Conservation (phyloP, 2,888 invertebrate genomes). For the Anagyrus pseudococci region DNA sequence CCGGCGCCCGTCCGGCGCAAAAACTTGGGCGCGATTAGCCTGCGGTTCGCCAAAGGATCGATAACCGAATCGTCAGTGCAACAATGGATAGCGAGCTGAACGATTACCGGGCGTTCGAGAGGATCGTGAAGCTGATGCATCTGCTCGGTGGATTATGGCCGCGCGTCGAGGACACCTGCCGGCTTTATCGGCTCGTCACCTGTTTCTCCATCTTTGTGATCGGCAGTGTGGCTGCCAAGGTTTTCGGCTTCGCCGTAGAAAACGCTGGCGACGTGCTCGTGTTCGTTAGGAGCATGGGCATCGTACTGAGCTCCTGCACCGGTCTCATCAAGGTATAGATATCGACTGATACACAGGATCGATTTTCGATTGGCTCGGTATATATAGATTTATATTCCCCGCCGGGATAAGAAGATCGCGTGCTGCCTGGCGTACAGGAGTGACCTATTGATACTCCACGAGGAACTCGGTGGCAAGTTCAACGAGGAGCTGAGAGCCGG, state of each 20-base stretch:
- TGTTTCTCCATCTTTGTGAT: not conserved
- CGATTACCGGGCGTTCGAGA: not conserved
- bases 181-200: not conserved
- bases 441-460: conserved; percentile 9
- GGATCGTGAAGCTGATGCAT: not conserved
- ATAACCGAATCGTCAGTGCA: too few relatives aligned
- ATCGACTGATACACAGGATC: not conserved
- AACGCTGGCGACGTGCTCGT: not conserved
- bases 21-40: not conserved
- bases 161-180: conserved; percentile 2
- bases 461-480: not conserved
- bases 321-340: conserved; percentile 7
- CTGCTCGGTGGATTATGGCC: conserved; percentile 11
- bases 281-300: conserved; percentile 1
- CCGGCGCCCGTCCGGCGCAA: too few relatives aligned
- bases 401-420: not conserved
- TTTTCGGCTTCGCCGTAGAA: not conserved
- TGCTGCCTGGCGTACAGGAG: conserved; percentile 6
- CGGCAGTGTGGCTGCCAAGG: not conserved
- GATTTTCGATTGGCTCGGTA: too few relatives aligned
- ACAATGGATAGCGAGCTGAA: conserved; percentile 5
- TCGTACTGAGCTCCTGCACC: conserved; percentile 1
- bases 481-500: not conserved
- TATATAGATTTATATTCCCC: too few relatives aligned
- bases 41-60: too few relatives aligned